These are phyloP conservation scores for Meloidogyne hapla DNA, from an alignment of 1,140 invertebrate genomes.

Conservation along the genomic window DNA sequence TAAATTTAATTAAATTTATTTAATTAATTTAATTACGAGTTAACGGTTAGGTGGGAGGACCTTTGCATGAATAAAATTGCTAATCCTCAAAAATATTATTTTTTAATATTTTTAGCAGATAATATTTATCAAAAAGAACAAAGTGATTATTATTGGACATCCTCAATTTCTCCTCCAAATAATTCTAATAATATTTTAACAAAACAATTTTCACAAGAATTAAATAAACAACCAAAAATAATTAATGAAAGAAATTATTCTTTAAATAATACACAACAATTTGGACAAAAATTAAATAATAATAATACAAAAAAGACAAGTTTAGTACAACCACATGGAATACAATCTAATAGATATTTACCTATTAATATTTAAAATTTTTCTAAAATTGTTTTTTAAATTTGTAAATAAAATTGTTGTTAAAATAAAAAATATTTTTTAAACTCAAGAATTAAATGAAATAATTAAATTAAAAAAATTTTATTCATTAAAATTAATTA, in stretches of 20 bases:
- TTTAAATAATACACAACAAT: background rate
- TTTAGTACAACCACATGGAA: constrained; percentile 10
- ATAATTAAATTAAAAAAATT: background rate
- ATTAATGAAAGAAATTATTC: background rate
- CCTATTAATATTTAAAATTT: constrained; percentile 7
- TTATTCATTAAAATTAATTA: background rate
- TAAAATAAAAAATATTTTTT: background rate
- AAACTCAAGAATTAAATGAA: too few species aligned
- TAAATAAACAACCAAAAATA: background rate
- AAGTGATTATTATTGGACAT: background rate
- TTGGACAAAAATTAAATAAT: background rate
- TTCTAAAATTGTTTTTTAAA: background rate
- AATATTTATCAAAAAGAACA: background rate
- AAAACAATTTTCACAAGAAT: background rate
- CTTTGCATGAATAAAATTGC: too few species aligned
- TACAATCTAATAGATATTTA: constrained; percentile 20
- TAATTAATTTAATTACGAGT: too few species aligned
- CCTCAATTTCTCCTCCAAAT: background rate
- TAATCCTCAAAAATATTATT: too few species aligned
- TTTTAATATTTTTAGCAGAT: too few species aligned
- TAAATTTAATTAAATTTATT: background rate
- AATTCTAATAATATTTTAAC: constrained; percentile 6
- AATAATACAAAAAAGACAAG: constrained; percentile 2
- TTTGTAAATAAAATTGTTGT: background rate
- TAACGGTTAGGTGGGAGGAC: too few species aligned